Evolutionary conservation across 2,113 vertebrate genomes (phyloP), one percentile per base, ranked within the genome.

Genomic region (Acanthisitta chloris): DNA sequence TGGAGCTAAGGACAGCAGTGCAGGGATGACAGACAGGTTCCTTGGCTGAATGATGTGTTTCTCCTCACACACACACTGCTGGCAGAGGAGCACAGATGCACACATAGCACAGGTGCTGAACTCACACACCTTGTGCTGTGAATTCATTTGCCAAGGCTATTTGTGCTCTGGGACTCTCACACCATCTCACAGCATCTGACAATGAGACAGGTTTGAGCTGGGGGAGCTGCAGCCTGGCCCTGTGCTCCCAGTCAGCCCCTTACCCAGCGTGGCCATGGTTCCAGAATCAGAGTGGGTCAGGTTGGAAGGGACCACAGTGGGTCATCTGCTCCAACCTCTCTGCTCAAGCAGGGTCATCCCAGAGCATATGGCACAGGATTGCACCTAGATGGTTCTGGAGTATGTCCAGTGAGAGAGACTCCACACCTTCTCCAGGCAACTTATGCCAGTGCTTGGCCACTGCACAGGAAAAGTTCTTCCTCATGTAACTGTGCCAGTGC

Each of bases 191-290:
- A 25, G 38, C 19, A 2, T 2, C 74, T 65, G 46, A 62, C 0
- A 5, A 36, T 1, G 55, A 10, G 49, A 3, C 0, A 1, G 57
- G 48, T 31, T 87, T 17, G 23, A 46, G 28, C 5, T 36, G 19
- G 33, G 43, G 34, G n/a, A 80, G 58, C 25, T 45, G 76, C 54
- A 45, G 76, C 46, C 34, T 28, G 48, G 29, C 34, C 67, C n/a
- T 5, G 4, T 17, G 28, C 20, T 45, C 12, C 38, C 51, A 58
- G 8, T 12, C 34, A 31, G 9, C 13, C 16, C 38, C 38, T 24
- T 59, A 14, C 2, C 0, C 20, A 11, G 14, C 33, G 8, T 0
- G 5, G 24, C 45, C 42, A 8, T 7, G 33, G 23, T 8, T 7
- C 8, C n/a, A 49, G 33, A 36, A 15, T 15, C 25, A 8, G 28